Evolutionary conservation across 2,888 invertebrate species (phyloP).

Genomic region (Aricia artaxerxes): DNA sequence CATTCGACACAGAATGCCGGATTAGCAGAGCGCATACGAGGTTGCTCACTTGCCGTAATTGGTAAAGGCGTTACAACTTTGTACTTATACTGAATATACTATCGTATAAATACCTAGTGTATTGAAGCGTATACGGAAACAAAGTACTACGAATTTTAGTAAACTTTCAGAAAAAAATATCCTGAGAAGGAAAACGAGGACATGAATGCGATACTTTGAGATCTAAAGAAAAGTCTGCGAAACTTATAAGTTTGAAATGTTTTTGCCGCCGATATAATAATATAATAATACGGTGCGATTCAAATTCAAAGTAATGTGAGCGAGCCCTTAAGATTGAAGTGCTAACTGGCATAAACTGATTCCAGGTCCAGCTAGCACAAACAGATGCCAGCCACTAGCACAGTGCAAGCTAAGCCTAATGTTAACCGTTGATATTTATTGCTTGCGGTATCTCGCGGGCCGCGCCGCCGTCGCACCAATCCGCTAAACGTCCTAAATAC

Average conservation of each 20-base stretch:
- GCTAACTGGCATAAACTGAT: no score
- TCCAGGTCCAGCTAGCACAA: no score
- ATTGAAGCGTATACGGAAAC: neutral
- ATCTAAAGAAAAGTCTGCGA: no score
- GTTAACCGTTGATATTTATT: conserved; percentile 6
- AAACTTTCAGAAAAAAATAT: no score
- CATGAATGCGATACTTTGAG: no score
- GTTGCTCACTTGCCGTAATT: neutral
- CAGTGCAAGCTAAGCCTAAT: neutral
- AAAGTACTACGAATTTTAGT: no score
- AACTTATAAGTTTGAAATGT: no score
- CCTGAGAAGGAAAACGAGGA: no score
- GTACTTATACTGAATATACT: neutral
- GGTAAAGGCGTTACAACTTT: neutral
- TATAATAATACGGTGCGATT: no score
- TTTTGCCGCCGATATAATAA: no score
- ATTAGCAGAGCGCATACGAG: conserved; percentile 16
- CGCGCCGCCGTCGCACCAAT: neutral
- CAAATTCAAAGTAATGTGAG: no score
- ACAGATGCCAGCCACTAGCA: neutral
- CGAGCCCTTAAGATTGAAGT: no score
- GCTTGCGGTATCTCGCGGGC: neutral
- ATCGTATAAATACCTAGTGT: neutral
- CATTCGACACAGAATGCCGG: conserved; percentile 11
- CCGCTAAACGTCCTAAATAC: conserved; percentile 2